Conservation (phyloP, 37 sponge, comb jelly and placozoan species). For the Hormiphora californensis region DNA sequence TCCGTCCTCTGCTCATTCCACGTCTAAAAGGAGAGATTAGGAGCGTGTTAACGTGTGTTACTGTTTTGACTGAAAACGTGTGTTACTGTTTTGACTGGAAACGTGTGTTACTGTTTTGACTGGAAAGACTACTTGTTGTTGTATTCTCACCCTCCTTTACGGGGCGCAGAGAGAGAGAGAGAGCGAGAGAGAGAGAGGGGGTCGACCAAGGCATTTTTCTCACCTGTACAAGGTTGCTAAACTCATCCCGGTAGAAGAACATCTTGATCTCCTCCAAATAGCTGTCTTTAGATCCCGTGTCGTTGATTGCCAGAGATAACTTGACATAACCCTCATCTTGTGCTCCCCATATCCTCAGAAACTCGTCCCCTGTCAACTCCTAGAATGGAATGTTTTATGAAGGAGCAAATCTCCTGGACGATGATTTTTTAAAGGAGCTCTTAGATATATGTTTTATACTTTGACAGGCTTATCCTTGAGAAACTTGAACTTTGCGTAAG, state of each 20-base stretch:
- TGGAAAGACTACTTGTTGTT: too few species aligned
- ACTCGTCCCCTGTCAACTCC: slow-evolving; percentile 81
- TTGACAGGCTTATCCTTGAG: slow-evolving; percentile 81
- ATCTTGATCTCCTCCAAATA: slow-evolving; percentile 84
- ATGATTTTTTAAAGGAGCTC: too few species aligned
- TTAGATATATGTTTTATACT: neutral
- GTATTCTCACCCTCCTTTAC: too few species aligned
- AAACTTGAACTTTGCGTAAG: slow-evolving; percentile 72
- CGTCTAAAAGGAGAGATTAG: slow-evolving; percentile 76
- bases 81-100: too few species aligned
- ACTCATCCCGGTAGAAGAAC: slow-evolving; percentile 70
- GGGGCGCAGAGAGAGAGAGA: too few species aligned
- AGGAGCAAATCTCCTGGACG: too few species aligned
- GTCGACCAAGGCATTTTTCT: neutral
- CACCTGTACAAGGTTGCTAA: slow-evolving; percentile 51
- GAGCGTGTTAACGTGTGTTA: too few species aligned
- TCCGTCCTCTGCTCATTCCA: slow-evolving; percentile 92
- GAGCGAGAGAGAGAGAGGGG: too few species aligned
- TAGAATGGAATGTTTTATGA: too few species aligned
- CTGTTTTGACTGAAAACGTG: too few species aligned
- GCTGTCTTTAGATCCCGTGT: slow-evolving; percentile 53
- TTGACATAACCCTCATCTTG: slow-evolving; percentile 74
- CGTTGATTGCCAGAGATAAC: slow-evolving; percentile 23
- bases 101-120: too few species aligned
- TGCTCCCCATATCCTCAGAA: slow-evolving; percentile 74